Evolutionary conservation across 1,140 invertebrate genomes (phyloP), one percentile per base, ranked within the genome.

Genomic region (Conus ventricosus): DNA sequence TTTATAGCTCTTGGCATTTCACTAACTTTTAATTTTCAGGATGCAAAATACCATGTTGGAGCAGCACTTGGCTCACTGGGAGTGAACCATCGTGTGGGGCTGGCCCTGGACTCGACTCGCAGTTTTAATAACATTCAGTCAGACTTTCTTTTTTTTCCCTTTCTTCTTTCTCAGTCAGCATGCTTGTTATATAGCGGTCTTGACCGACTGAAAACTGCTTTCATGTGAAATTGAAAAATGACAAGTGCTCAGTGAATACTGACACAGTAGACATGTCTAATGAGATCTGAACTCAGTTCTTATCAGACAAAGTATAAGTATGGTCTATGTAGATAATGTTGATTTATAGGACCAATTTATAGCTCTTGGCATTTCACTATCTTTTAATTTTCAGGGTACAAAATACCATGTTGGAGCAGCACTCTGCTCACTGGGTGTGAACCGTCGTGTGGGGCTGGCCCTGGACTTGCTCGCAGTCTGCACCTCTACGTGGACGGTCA

Each of bases 401-500:
- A 0, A 15, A 3, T 51, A 20, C 81, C 4, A 6, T 25, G 25
- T 84, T n/a, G 84, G 84, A 60, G 11, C 23, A 39, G 84, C 84
- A 5, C 57, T 85, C 10, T 6, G 7, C 5, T 67, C 55, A n/a
- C 27, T 86, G 20, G 23, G 39, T 2, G 71, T 76, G 17, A 67
- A 67, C 5, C 67, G 67, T 23, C 67, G 85, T 4, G 71, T 86
- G 39, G 85, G 85, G 7, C 17, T 86, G 25, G 10, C 63, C 10
- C 3, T 86, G 27, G 85, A 86, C 85, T 39, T 23, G 15, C 20
- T 39, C 51, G 25, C 17, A 25, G 71, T 25, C 67, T 86, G 27
- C 85, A 86, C 67, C 85, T 86, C 4, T 76, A 86, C 85, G 27
- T 86, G 17, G 85, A 86, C 51, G 85, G 85, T 51, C 27, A 53